These are phyloP conservation scores for Dissostichus mawsoni DNA, from an alignment of 2,113 vertebrate genomes.

Conservation along the genomic window DNA sequence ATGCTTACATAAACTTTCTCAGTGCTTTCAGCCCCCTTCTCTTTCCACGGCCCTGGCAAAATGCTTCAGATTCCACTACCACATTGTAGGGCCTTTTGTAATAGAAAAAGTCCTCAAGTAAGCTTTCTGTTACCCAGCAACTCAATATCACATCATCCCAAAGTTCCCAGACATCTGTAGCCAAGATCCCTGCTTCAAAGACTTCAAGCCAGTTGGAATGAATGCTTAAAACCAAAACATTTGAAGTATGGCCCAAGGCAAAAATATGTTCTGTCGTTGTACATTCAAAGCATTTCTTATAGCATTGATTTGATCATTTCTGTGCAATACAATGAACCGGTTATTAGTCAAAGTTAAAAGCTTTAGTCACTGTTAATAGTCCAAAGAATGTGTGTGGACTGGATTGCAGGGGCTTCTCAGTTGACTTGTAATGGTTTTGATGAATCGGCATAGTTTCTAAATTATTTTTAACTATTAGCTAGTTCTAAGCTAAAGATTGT, in stretches of 20 bases:
- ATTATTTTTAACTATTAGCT: not conserved
- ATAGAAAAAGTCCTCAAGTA: slow-evolving; percentile 65
- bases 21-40: slow-evolving; percentile 44
- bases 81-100: slow-evolving; percentile 52
- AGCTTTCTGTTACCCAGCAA: slow-evolving; percentile 65
- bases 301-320: slow-evolving; percentile 14
- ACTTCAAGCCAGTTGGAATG: slow-evolving; percentile 25
- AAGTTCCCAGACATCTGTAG: slow-evolving; percentile 66
- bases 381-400: not conserved
- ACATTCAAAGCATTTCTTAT: slow-evolving; percentile 4
- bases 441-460: not conserved
- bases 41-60: slow-evolving; percentile 73
- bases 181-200: slow-evolving; percentile 39
- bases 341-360: not conserved
- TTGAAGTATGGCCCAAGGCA: slow-evolving; percentile 4
- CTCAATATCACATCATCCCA: slow-evolving; percentile 64
- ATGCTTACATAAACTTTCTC: slow-evolving; percentile 83
- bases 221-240: slow-evolving; percentile 26
- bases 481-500: not conserved
- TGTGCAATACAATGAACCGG: not conserved
- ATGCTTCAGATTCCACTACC: slow-evolving; percentile 84
- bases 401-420: not conserved
- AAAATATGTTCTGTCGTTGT: slow-evolving; percentile 1
- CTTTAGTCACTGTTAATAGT: not conserved
- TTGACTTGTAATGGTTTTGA: not conserved